These are phyloP conservation scores for Blera fallax DNA, from an alignment of 2,888 invertebrate species.

Conservation along the genomic window DNA sequence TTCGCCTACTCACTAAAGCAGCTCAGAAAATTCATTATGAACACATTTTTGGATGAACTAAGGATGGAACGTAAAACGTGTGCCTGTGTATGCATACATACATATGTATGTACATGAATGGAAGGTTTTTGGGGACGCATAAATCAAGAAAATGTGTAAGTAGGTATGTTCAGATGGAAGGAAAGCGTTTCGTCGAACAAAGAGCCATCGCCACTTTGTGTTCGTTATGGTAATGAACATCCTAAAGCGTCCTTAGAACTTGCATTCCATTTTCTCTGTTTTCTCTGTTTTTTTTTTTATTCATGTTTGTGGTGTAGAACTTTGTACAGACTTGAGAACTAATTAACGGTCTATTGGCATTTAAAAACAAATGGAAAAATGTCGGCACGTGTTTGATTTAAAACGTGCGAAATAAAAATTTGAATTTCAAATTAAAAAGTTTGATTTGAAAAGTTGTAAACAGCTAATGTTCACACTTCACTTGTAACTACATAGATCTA, in stretches of 20 bases:
- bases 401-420: slow-evolving; percentile 9
- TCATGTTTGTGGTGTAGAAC: neutral
- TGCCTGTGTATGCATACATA: no score
- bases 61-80: neutral
- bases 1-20: neutral
- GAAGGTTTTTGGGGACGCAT: neutral
- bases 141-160: slow-evolving; percentile 24
- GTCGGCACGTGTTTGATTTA: slow-evolving; percentile 10
- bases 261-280: no score
- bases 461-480: slow-evolving; percentile 13
- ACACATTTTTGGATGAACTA: neutral
- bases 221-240: slow-evolving; percentile 24
- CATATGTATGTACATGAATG: neutral
- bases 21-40: slow-evolving; percentile 22
- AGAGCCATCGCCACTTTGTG: neutral
- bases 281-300: neutral
- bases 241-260: neutral
- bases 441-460: slow-evolving; percentile 46
- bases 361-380: neutral
- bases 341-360: slow-evolving; percentile 31
- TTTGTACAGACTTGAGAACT: slow-evolving; percentile 13
- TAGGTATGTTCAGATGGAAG: neutral
- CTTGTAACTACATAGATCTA: neutral
- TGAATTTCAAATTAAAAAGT: slow-evolving; percentile 48
- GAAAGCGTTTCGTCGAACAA: neutral